phyloP scores from a whole-genome alignment of 2,797 vertebrate species.

The Cynodonichthys magdalenae region DNA sequence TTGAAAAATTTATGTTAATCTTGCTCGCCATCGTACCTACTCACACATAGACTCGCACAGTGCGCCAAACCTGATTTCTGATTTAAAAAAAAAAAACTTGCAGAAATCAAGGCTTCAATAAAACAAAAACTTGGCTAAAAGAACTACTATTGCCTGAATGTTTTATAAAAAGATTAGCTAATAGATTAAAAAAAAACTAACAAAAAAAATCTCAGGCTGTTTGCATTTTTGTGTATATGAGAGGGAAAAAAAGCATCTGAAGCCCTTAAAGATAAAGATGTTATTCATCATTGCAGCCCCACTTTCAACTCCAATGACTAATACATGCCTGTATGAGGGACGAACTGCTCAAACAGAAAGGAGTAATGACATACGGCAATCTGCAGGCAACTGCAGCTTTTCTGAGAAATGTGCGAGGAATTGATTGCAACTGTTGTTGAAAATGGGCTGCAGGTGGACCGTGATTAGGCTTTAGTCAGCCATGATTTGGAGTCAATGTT shows the following conservation, averaged over 20 bases:
- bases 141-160: neutral
- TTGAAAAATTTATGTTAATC: too few relatives aligned
- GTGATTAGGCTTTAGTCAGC: conserved; percentile 11
- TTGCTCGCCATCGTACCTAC: too few relatives aligned
- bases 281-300: conserved; percentile 28
- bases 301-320: conserved; percentile 21
- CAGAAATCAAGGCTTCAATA: conserved; percentile 5
- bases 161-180: conserved; percentile 4
- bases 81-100: neutral
- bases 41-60: too few relatives aligned
- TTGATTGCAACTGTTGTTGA: conserved; percentile 46
- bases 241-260: conserved; percentile 10
- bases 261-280: conserved; percentile 21
- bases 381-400: conserved; percentile 14
- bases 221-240: conserved; percentile 2
- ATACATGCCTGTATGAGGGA: conserved; percentile 18
- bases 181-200: conserved; percentile 16
- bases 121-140: conserved; percentile 16
- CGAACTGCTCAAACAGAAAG: conserved; percentile 41
- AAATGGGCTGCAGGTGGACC: conserved; percentile 37
- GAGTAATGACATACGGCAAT: conserved; percentile 40
- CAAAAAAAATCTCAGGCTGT: conserved; percentile 11
- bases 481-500: conserved; percentile 18
- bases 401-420: conserved; percentile 13
- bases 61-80: neutral